Percentiles rank a stretch among this genome's conserved stretches.
Conservation (phyloP, 2,797 vertebrate species). For the Microchirus variegatus region DNA sequence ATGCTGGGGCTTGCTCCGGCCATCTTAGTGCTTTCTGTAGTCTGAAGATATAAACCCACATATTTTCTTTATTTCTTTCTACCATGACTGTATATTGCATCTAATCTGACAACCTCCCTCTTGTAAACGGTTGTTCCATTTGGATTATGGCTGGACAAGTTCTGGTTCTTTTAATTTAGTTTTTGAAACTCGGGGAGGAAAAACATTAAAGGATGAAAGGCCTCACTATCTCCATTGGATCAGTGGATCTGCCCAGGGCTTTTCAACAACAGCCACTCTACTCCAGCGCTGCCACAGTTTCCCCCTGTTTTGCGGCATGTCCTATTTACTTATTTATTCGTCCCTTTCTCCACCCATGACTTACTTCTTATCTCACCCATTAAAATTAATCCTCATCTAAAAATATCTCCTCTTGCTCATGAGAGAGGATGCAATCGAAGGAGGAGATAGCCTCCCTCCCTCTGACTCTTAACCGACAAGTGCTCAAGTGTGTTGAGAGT, state of each 20-base stretch:
- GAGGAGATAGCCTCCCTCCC: constrained; percentile 28
- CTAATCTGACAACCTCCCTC: constrained; percentile 2
- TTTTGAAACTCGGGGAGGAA: constrained; percentile 42
- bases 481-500: constrained; percentile 23
- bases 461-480: constrained; percentile 14
- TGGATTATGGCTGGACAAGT: constrained; percentile 26
- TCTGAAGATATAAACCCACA: background rate
- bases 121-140: constrained; percentile 6
- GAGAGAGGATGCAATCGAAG: constrained; percentile 48
- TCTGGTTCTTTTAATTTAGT: constrained; percentile 34
- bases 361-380: constrained; percentile 73
- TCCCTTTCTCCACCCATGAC: constrained; percentile 60
- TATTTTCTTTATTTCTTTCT: no score
- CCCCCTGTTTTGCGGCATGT: constrained; percentile 72
- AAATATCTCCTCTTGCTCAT: constrained; percentile 70
- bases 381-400: constrained; percentile 78
- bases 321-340: constrained; percentile 80
- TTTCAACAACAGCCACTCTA: constrained; percentile 38
- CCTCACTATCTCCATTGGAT: constrained; percentile 65
- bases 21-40: no score
- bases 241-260: constrained; percentile 69
- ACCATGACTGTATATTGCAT: background rate
- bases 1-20: no score
- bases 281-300: constrained; percentile 30
- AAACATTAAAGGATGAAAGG: constrained; percentile 62